Evolutionary conservation across 2,888 invertebrate species (phyloP).

Genomic region (Boloria selene): DNA sequence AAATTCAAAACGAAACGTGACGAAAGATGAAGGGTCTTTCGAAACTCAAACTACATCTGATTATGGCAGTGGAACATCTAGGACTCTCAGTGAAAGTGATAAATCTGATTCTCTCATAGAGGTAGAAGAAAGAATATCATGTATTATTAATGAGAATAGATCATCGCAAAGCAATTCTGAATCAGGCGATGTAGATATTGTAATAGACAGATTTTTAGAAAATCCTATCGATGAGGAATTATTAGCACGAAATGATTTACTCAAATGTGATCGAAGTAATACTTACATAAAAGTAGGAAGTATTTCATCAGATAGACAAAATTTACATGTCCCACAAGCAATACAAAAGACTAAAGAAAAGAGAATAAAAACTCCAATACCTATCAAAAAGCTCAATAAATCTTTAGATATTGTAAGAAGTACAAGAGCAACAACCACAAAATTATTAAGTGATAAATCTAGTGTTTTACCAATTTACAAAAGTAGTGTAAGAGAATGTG

Average conservation of each 20-base stretch:
- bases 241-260: conserved; percentile 55
- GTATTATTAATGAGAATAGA: conserved; percentile 74
- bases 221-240: conserved; percentile 57
- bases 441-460: conserved; percentile 57
- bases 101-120: conserved; percentile 68
- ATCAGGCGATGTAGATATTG: conserved; percentile 71
- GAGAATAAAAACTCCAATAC: conserved; percentile 62
- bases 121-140: conserved; percentile 76
- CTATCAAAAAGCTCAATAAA: conserved; percentile 66
- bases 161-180: conserved; percentile 77
- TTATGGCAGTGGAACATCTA: conserved; percentile 70
- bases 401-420: conserved; percentile 61
- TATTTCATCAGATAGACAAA: conserved; percentile 50
- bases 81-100: conserved; percentile 65
- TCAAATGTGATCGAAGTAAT: conserved; percentile 61
- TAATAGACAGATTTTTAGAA: conserved; percentile 66
- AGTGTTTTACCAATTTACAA: conserved; percentile 72
- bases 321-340: conserved; percentile 48
- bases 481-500: conserved; percentile 58
- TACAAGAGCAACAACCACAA: conserved; percentile 52
- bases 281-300: conserved; percentile 64
- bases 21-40: conserved; percentile 60
- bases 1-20: conserved; percentile 52
- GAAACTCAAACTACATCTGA: conserved; percentile 73
- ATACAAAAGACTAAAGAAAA: conserved; percentile 63